Base-by-base conservation (phyloP, 2,113 vertebrate genomes). In the Gila orcuttii region DNA sequence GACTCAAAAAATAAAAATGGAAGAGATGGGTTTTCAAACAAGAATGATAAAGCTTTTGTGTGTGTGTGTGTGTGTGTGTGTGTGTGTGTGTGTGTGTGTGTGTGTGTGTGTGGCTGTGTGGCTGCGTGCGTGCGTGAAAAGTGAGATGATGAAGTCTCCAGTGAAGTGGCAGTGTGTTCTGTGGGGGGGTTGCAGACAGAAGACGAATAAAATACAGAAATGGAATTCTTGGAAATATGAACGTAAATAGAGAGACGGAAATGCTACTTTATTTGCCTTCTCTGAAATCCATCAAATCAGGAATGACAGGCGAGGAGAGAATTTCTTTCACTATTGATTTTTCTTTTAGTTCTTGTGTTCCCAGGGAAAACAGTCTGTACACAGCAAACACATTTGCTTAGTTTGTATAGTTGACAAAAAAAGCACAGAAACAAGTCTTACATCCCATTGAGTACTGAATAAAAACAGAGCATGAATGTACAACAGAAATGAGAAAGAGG, bases 201-300 rank as follows among this genome's bases (percentile, higher is more conserved):
- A 33, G 23, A 28, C 45, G 45, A n/a, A 47, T 0, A 80, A 52
- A 80, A 36, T 9, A 21, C 17, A 42, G 45, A 59, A 80, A 39
- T 78, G 15, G 6, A 64, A 75, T 52, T 76, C 69, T 33, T 75
- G 68, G 69, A 76, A 64, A 64, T 25, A 64, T 28, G n/a, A 62
- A 17, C 19, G 1, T 57, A 73, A 82, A 84, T 15, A 83, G 33
- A 71, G 64, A 74, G 52, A 74, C 19, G 28, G 55, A 80, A 55
- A 74, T 52, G 57, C 62, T 19, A 36, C 36, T 73, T 79, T 75
- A 47, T 79, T 62, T 81, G 9, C 15, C 31, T 68, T 45, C 57
- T 69, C 42, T 76, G 50, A 84, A 82, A 84, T 60, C 23, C 79
- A 50, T 84, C 25, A 84, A 87, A 87, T 59, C 66, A 42, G 25